Conservation (phyloP, 1,140 invertebrate genomes). For the Ceratoteleas bidentatus region DNA sequence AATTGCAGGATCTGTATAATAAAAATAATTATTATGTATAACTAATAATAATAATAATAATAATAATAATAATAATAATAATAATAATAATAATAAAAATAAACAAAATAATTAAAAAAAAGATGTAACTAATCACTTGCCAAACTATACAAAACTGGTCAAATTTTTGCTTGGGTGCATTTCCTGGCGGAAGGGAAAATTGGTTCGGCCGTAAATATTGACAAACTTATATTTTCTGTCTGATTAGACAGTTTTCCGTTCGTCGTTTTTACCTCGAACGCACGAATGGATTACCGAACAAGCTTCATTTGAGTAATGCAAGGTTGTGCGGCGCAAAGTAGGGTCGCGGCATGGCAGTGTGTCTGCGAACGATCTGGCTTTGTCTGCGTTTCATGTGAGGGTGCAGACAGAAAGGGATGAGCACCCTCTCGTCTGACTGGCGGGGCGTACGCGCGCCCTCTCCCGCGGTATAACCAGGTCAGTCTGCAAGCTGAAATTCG, state of each 20-base stretch:
- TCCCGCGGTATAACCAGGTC: constrained; percentile 72
- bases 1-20: too few relatives aligned
- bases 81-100: too few relatives aligned
- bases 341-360: constrained; percentile 62
- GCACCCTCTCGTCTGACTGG: constrained; percentile 77
- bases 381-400: constrained; percentile 71
- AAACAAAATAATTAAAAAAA: too few relatives aligned
- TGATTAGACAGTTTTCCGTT: constrained; percentile 33
- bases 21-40: too few relatives aligned
- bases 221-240: constrained; percentile 44
- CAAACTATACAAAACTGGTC: too few relatives aligned
- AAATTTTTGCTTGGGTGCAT: too few relatives aligned
- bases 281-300: constrained; percentile 47
- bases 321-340: constrained; percentile 60
- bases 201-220: constrained; percentile 24
- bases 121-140: too few relatives aligned
- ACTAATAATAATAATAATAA: too few relatives aligned
- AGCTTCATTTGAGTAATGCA: constrained; percentile 65
- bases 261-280: constrained; percentile 28
- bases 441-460: constrained; percentile 71
- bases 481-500: constrained; percentile 64
- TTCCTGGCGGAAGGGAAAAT: constrained; percentile 1
- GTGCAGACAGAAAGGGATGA: constrained; percentile 79
- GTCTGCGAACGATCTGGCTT: constrained; percentile 68
- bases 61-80: too few relatives aligned